Evolutionary conservation across 2,797 vertebrate species (phyloP), one percentile per base, ranked within the genome.

Genomic region (Pipistrellus pygmaeus): DNA sequence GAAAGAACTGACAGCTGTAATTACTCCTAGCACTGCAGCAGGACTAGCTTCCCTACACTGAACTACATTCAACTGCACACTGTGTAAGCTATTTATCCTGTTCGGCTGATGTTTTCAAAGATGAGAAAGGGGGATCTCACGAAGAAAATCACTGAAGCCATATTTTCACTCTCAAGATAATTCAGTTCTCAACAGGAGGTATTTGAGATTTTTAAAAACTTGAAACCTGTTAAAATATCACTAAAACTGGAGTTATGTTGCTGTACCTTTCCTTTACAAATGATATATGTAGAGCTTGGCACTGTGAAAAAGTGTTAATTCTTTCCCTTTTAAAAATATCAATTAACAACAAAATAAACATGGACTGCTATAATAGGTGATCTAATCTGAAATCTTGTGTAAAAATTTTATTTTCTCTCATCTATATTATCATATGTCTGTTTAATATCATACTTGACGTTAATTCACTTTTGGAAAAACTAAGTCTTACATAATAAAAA

Each of bases 1-100:
- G 95, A 96, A 96, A 93, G 94, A 73, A 93, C 44, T 95, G 97
- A 97, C 95, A 94, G 93, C 85, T 97, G 75, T 96, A 95, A 97
- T 97, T 94, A 95, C 95, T 93, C 23, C 91, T 92, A 92, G 60
- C 85, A 60, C 85, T 60, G 71, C 85, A 83, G 27, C 38, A 88
- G 11, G 62, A 88, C 41, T 81, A 20, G 17, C 20, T 75, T 95
- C 82, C 73, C 87, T 87, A 91, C 77, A 84, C 68, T 78, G 55
- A 87, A 8, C 85, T 48, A 57, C 35, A 87, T 71, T 82, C 51
- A 88, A 8, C 83, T 53, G 41, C 32, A 86, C 18, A 44, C 62
- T 72, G 46, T 55, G 71, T 35, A 88, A 81, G 64, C 75, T 68
- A 53, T 13, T 85, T 83, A 53, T 91, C 91, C 96, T 83, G 53